phyloP scores from a whole-genome alignment of 2,797 vertebrate genomes.

The Apogon talboti region DNA sequence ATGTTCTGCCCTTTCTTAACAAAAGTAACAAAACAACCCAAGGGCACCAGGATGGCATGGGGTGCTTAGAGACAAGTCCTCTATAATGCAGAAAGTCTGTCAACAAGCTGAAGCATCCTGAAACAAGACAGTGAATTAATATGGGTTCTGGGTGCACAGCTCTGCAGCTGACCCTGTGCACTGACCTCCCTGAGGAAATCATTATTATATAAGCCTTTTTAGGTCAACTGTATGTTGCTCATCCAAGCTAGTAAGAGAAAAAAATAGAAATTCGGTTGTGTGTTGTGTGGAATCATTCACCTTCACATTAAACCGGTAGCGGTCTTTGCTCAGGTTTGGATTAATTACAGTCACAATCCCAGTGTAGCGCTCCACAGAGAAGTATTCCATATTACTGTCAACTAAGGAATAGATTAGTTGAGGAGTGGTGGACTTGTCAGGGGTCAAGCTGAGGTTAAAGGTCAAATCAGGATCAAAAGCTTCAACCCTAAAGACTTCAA shows the following conservation, averaged over 20 bases:
- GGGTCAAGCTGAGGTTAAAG: slow-evolving; percentile 63
- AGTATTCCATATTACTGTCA: slow-evolving; percentile 89
- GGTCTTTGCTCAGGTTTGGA: slow-evolving; percentile 89
- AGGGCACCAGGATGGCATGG: slow-evolving; percentile 2
- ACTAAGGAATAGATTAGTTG: slow-evolving; percentile 90
- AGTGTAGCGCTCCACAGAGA: slow-evolving; percentile 84
- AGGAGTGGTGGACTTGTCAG: slow-evolving; percentile 79
- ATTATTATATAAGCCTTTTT: slow-evolving; percentile 2
- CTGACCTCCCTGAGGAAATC: slow-evolving; percentile 15
- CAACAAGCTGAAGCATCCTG: not conserved
- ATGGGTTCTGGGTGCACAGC: not conserved
- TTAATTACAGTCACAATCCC: slow-evolving; percentile 90
- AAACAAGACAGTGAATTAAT: slow-evolving; percentile 19
- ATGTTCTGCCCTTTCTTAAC: slow-evolving; percentile 11
- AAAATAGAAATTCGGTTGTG: not conserved
- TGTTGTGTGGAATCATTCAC: slow-evolving; percentile 72
- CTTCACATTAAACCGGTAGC: slow-evolving; percentile 91
- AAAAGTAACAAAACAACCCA: slow-evolving; percentile 15
- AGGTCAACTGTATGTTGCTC: slow-evolving; percentile 14
- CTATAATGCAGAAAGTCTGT: slow-evolving; percentile 1
- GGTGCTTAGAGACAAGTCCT: not conserved
- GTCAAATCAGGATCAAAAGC: slow-evolving; percentile 90
- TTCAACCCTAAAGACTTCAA: slow-evolving; percentile 88
- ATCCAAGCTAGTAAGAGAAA: slow-evolving; percentile 16
- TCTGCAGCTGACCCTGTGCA: slow-evolving; percentile 17